These are phyloP conservation scores for Ramphastos sulfuratus DNA, from an alignment of 2,113 vertebrate genomes.

Conservation along the genomic window DNA sequence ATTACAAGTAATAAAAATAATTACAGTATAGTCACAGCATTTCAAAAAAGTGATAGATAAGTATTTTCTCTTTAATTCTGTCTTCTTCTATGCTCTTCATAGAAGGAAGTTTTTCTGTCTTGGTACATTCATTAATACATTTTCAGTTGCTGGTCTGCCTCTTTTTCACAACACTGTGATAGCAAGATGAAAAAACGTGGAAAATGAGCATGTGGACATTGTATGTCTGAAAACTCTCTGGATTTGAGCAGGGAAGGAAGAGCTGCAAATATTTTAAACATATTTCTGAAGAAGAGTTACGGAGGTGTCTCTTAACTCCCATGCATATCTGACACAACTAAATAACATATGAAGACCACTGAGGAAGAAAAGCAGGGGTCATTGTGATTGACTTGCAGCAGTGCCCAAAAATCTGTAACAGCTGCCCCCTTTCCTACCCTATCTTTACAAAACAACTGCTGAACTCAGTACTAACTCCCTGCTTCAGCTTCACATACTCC, in stretches of 20 bases:
- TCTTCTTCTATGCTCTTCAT: background rate
- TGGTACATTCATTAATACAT: background rate
- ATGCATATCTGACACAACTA: background rate
- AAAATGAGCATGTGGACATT: background rate
- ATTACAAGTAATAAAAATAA: background rate
- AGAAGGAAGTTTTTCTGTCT: background rate
- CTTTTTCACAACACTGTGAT: background rate
- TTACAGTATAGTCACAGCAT: background rate
- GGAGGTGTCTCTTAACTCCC: background rate
- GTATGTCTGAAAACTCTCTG: background rate
- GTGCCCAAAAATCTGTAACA: background rate
- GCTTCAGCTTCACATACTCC: constrained; percentile 35
- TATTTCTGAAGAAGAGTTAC: background rate
- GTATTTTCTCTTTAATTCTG: background rate
- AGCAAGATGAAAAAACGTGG: background rate
- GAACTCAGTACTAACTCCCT: constrained; percentile 21
- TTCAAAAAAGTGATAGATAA: background rate
- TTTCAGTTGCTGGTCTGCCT: background rate
- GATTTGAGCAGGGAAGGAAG: background rate
- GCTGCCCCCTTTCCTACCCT: background rate
- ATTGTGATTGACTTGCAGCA: background rate
- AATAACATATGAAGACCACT: background rate
- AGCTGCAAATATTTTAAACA: background rate
- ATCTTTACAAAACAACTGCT: constrained; percentile 19
- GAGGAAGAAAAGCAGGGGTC: accelerated